These are phyloP conservation scores for Siniperca knerii DNA, from an alignment of 2,113 vertebrate species.

Conservation along the genomic window DNA sequence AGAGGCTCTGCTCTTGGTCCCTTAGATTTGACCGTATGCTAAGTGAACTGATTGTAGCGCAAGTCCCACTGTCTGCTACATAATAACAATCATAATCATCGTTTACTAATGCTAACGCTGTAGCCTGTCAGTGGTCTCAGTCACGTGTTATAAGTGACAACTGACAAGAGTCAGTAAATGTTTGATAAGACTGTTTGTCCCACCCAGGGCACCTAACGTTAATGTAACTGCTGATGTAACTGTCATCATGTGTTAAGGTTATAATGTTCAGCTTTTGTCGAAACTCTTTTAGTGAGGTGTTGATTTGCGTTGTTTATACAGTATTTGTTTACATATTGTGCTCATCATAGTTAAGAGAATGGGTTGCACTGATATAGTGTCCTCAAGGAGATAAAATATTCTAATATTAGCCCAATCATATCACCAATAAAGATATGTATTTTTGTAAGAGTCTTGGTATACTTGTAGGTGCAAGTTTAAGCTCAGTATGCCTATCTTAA, in stretches of 20 bases:
- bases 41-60: neutral
- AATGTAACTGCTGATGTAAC: neutral
- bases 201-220: slow-evolving; percentile 12
- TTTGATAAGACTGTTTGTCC: slow-evolving; percentile 71
- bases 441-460: neutral
- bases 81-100: too few relatives aligned
- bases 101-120: too few relatives aligned
- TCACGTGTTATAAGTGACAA: slow-evolving; percentile 48
- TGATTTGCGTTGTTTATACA: neutral
- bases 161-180: slow-evolving; percentile 25
- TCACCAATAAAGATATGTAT: neutral
- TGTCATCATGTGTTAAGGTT: neutral
- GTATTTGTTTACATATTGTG: neutral
- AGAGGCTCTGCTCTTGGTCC: rapidly evolving
- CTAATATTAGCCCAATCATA: neutral
- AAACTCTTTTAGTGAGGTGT: too few relatives aligned
- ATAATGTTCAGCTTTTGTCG: neutral
- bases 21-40: neutral
- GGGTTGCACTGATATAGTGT: neutral
- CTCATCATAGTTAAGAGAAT: neutral
- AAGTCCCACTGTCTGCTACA: neutral
- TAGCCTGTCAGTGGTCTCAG: neutral
- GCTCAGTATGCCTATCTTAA: slow-evolving; percentile 10
- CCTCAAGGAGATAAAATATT: neutral
- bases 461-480: neutral